These are phyloP conservation scores for Drosophila mercatorum DNA, from an alignment of 2,888 invertebrate genomes.

Conservation along the genomic window DNA sequence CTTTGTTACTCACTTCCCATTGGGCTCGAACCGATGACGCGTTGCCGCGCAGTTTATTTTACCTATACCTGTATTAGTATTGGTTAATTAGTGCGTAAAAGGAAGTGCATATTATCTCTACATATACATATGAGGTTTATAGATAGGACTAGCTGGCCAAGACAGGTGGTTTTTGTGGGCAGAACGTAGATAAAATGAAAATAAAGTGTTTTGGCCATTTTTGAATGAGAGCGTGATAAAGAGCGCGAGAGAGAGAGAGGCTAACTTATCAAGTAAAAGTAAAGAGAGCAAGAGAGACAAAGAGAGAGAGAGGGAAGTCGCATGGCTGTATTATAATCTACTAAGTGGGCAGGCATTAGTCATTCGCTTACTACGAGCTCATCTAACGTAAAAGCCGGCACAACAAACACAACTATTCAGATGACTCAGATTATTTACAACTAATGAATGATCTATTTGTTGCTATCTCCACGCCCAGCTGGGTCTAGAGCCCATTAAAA, in stretches of 20 bases:
- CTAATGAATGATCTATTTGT: slow-evolving; percentile 16
- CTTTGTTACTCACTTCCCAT: slow-evolving; percentile 55
- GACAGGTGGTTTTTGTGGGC: slow-evolving; percentile 38
- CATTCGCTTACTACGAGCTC: slow-evolving; percentile 33
- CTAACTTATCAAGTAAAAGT: neutral
- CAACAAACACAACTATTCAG: slow-evolving; percentile 7
- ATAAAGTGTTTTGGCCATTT: slow-evolving; percentile 27
- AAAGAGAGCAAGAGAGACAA: slow-evolving; percentile 1
- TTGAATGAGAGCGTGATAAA: neutral
- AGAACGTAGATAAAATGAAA: slow-evolving; percentile 34
- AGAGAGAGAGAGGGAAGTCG: neutral
- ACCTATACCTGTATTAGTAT: neutral
- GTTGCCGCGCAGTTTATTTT: slow-evolving; percentile 31
- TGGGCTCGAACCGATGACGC: slow-evolving; percentile 62
- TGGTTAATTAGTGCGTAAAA: slow-evolving; percentile 43
- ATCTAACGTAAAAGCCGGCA: slow-evolving; percentile 29
- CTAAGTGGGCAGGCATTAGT: slow-evolving; percentile 33
- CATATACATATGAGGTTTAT: neutral
- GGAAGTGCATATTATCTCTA: slow-evolving; percentile 67
- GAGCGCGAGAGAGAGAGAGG: neutral
- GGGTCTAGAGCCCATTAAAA: slow-evolving; percentile 3
- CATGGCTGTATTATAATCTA: slow-evolving; percentile 32
- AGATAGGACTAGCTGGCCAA: slow-evolving; percentile 15
- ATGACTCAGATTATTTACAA: slow-evolving; percentile 36
- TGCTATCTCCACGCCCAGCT: neutral